Percentiles rank a stretch among this genome's conserved stretches.
These are phyloP conservation scores for Cotesia typhae DNA, from an alignment of 1,140 invertebrate genomes.

Conservation along the genomic window DNA sequence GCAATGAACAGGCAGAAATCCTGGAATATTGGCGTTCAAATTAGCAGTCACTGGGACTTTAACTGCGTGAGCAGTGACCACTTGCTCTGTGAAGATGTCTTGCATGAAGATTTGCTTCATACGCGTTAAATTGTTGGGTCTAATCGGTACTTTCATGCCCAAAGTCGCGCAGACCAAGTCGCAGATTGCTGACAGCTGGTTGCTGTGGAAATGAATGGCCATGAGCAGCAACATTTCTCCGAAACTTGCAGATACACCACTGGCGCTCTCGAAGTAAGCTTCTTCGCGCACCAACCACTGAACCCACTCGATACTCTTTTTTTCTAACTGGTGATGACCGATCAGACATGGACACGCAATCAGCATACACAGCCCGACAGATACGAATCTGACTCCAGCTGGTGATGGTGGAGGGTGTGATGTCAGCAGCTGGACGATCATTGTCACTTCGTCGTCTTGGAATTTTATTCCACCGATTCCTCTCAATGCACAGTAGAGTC, in stretches of 20 bases:
- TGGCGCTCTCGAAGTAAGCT: conserved; percentile 83
- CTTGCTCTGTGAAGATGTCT: conserved; percentile 97
- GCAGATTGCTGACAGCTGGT: conserved; percentile 89
- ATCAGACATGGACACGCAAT: conserved; percentile 93
- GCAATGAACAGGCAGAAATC: conserved; percentile 96
- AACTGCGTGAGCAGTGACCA: conserved; percentile 94
- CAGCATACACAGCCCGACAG: conserved; percentile 92
- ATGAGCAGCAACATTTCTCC: conserved; percentile 96
- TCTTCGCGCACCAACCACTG: conserved; percentile 92
- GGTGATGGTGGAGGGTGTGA: conserved; percentile 88
- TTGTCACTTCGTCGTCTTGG: conserved; percentile 90
- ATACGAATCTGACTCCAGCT: conserved; percentile 92
- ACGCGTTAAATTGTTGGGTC: conserved; percentile 88
- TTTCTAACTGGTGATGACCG: conserved; percentile 80
- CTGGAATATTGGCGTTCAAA: conserved; percentile 87
- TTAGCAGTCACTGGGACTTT: conserved; percentile 93
- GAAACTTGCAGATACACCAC: conserved; percentile 84
- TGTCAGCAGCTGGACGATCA: conserved; percentile 86
- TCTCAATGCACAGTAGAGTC: conserved; percentile 90
- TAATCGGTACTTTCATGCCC: conserved; percentile 93
- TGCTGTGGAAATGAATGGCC: conserved; percentile 96
- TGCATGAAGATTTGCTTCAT: conserved; percentile 97
- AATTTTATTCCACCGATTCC: conserved; percentile 94
- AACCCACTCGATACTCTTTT: conserved; percentile 92
- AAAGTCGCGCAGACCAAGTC: conserved; percentile 93